phyloP scores from a whole-genome alignment of 2,113 vertebrate genomes.

The Drymodes brunneopygia region DNA sequence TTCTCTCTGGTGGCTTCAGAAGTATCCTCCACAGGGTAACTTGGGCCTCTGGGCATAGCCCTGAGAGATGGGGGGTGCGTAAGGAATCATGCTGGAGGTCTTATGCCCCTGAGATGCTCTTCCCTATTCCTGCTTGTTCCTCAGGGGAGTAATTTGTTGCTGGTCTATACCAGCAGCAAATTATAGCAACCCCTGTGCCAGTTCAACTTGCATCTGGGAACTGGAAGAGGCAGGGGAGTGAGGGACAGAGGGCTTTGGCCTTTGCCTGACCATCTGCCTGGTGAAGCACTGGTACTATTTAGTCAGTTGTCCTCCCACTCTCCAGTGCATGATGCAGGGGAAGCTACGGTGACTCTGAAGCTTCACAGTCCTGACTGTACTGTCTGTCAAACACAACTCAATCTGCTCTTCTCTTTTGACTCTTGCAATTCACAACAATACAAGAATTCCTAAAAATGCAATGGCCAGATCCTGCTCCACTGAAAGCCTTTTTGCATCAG shows the following conservation, averaged over 20 bases:
- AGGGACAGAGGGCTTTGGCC: conserved; percentile 53
- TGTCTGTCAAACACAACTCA: not conserved
- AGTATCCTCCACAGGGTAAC: conserved; percentile 1
- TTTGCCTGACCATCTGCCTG: conserved; percentile 56
- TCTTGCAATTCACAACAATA: not conserved
- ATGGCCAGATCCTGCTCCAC: not conserved
- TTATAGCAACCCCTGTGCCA: conserved; percentile 37
- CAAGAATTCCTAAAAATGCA: not conserved
- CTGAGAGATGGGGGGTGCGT: conserved; percentile 5
- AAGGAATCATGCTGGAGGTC: not conserved
- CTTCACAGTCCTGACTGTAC: not conserved
- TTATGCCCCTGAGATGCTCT: conserved; percentile 21
- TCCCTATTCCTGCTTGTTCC: not conserved
- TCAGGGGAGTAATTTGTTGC: conserved; percentile 55
- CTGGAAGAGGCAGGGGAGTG: not conserved
- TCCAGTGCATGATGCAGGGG: not conserved
- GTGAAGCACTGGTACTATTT: conserved; percentile 50
- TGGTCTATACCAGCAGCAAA: conserved; percentile 67
- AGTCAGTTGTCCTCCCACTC: not conserved
- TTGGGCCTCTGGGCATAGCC: not conserved
- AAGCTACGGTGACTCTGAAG: not conserved
- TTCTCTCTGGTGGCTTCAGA: conserved; percentile 49
- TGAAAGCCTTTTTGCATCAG: not conserved
- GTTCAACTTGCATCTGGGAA: conserved; percentile 27
- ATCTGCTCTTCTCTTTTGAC: not conserved